Evolutionary conservation across 2,888 invertebrate genomes (phyloP).

Genomic region (Ormyrus labotus): DNA sequence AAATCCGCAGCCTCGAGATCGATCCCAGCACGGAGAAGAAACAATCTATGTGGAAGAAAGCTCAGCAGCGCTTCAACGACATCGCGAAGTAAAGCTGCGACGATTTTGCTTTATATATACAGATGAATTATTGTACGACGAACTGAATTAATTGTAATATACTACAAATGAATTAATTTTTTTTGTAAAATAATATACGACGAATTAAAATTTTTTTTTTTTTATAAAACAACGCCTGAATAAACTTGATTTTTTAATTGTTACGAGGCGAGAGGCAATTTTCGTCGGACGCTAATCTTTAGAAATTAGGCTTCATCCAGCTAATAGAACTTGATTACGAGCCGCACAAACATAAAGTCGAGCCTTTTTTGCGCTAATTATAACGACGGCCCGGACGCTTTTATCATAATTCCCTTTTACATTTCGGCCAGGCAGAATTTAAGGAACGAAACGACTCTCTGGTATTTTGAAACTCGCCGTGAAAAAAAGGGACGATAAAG

Average conservation of each 20-base stretch:
- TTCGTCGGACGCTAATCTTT: too few species aligned
- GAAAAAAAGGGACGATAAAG: constrained; percentile 46
- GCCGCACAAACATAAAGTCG: constrained; percentile 23
- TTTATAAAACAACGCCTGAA: too few species aligned
- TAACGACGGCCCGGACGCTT: constrained; percentile 21
- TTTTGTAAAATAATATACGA: too few species aligned
- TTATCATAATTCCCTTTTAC: constrained; percentile 8
- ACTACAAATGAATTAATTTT: too few species aligned
- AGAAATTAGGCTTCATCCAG: constrained; percentile 6
- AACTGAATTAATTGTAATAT: too few species aligned
- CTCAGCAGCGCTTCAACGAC: constrained; percentile 74
- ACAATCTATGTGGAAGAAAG: constrained; percentile 74
- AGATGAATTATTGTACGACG: too few species aligned
- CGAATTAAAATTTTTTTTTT: too few species aligned
- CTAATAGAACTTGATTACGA: constrained; percentile 13
- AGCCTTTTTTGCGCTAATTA: constrained; percentile 27
- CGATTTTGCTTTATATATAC: too few species aligned
- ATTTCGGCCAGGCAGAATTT: constrained; percentile 12
- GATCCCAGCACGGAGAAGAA: constrained; percentile 70
- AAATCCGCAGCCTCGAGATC: constrained; percentile 64
- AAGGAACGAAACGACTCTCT: constrained; percentile 7
- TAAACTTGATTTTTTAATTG: too few species aligned
- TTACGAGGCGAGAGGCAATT: too few species aligned
- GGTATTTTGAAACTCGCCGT: constrained; percentile 23
- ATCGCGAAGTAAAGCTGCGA: constrained; percentile 51